Evolutionary conservation across 2,888 invertebrate species (phyloP).

Genomic region (Drosophila fulvimacula): DNA sequence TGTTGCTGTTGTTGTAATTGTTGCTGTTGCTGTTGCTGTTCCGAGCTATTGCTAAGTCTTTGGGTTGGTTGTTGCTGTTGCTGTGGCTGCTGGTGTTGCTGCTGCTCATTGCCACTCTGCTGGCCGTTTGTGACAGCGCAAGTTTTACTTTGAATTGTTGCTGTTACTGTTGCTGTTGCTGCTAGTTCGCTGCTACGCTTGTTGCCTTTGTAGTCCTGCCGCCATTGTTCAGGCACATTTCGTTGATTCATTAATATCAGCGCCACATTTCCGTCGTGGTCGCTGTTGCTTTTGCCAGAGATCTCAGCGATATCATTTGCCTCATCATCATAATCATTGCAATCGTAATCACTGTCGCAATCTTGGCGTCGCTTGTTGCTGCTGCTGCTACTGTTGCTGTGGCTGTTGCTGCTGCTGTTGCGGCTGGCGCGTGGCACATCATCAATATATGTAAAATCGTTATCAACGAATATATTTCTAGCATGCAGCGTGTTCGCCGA

Average conservation of each 20-base stretch:
- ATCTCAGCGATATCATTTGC: slow-evolving; percentile 59
- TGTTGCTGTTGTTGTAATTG: slow-evolving; percentile 57
- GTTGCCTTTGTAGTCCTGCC: slow-evolving; percentile 75
- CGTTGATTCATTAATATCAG: slow-evolving; percentile 79
- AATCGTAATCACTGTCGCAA: slow-evolving; percentile 63
- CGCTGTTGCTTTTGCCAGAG: slow-evolving; percentile 40
- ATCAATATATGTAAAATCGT: slow-evolving; percentile 83
- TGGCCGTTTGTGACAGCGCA: slow-evolving; percentile 73
- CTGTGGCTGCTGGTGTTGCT: slow-evolving; percentile 56
- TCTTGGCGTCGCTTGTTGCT: slow-evolving; percentile 62
- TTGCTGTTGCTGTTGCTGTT: slow-evolving; percentile 55
- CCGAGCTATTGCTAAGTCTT: slow-evolving; percentile 82
- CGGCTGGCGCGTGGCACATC: slow-evolving; percentile 73
- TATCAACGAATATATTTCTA: slow-evolving; percentile 80
- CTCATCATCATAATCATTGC: slow-evolving; percentile 57
- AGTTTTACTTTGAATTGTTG: slow-evolving; percentile 66
- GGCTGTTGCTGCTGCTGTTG: slow-evolving; percentile 44
- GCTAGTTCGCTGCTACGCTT: slow-evolving; percentile 44
- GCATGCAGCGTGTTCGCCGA: slow-evolving; percentile 74
- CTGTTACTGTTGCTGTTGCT: slow-evolving; percentile 54
- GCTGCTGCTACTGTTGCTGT: slow-evolving; percentile 37
- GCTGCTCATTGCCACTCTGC: slow-evolving; percentile 73
- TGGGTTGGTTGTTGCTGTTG: slow-evolving; percentile 77
- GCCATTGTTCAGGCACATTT: slow-evolving; percentile 75
- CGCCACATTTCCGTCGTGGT: slow-evolving; percentile 77